phyloP scores from a whole-genome alignment of 2,113 vertebrate genomes.

The Paraplagusia blochii region DNA sequence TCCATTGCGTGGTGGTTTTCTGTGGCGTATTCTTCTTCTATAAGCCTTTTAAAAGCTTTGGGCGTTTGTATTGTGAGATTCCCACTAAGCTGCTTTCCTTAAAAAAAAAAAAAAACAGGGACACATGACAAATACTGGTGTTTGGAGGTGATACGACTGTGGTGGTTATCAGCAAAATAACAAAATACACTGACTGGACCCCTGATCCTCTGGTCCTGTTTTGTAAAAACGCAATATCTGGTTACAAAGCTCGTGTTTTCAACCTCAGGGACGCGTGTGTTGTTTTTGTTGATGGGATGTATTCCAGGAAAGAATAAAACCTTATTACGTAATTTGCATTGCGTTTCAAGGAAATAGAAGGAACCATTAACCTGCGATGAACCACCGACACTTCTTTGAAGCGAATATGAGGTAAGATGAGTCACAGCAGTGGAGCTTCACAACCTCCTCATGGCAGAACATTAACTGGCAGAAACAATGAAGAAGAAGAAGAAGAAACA shows the following conservation, averaged over 20 bases:
- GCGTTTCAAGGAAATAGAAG: conserved; percentile 35
- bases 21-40: background rate
- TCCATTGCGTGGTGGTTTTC: background rate
- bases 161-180: conserved; percentile 9
- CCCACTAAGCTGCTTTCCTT: conserved; percentile 27
- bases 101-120: conserved; percentile 7
- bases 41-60: background rate
- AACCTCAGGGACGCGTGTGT: background rate
- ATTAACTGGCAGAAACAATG: background rate
- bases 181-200: background rate
- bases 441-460: conserved; percentile 34
- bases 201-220: too few species aligned
- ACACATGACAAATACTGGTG: conserved; percentile 1
- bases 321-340: background rate
- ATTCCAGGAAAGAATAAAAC: conserved; percentile 12
- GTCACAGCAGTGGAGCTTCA: conserved; percentile 31
- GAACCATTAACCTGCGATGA: conserved; percentile 36
- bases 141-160: conserved; percentile 6
- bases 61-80: background rate
- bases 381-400: conserved; percentile 19
- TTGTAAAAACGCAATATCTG: background rate
- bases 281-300: background rate
- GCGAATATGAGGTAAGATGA: conserved; percentile 29
- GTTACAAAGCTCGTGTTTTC: background rate
- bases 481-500: too few species aligned